Evolutionary conservation across 2,113 vertebrate genomes (phyloP).

Genomic region (Aldabrachelys gigantea): DNA sequence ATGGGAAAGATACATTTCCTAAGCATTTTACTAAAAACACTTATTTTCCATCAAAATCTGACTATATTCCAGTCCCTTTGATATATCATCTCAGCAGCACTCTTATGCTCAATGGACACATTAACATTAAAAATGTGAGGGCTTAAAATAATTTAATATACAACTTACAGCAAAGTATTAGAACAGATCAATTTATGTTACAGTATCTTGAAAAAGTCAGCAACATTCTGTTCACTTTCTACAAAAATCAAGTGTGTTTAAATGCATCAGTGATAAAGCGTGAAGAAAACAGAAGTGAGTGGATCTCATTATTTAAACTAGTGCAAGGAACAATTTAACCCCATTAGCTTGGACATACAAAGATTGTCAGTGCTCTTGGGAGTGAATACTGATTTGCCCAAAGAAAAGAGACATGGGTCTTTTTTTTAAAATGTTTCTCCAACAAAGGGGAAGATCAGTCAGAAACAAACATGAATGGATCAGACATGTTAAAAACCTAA

Average conservation of each 20-base stretch:
- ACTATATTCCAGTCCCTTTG: neutral
- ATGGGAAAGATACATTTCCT: neutral
- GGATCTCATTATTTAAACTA: neutral
- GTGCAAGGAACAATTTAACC: accelerated
- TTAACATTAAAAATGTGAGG: constrained; percentile 43
- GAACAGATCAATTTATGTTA: neutral
- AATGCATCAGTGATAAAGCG: neutral
- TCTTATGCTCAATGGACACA: neutral
- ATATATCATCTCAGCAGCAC: constrained; percentile 23
- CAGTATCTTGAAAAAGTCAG: neutral
- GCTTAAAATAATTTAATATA: neutral
- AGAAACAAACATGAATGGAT: neutral
- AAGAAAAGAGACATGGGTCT: neutral
- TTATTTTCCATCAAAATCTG: constrained; percentile 1
- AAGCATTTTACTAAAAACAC: neutral
- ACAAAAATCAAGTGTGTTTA: neutral
- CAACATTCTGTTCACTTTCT: neutral
- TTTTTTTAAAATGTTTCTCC: neutral
- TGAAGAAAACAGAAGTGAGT: neutral
- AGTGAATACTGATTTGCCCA: neutral
- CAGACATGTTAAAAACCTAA: neutral
- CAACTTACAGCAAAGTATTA: neutral
- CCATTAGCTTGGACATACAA: neutral
- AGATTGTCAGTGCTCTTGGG: neutral
- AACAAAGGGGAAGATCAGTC: neutral